phyloP scores from a whole-genome alignment of 2,888 invertebrate genomes.

The Synanthedon formicaeformis region DNA sequence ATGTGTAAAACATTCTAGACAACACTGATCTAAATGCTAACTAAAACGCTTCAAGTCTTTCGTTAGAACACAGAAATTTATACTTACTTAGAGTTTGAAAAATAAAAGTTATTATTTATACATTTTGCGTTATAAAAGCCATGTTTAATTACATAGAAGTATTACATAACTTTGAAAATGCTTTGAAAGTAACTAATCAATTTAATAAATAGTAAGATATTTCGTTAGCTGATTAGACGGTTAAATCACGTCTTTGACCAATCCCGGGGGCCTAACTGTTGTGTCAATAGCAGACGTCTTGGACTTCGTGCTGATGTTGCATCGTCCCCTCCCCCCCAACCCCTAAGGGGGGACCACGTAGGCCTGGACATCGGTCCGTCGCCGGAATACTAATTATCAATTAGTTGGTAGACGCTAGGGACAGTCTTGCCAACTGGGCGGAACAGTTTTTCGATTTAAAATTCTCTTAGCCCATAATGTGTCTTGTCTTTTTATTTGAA shows the following conservation, averaged over 20 bases:
- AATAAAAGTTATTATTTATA: background rate
- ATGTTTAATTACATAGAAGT: no score
- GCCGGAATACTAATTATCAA: constrained; percentile 61
- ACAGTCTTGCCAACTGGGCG: constrained; percentile 16
- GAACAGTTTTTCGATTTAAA: background rate
- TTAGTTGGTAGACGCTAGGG: constrained; percentile 22
- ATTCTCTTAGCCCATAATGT: background rate
- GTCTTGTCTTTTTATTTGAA: no score
- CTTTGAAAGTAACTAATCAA: background rate
- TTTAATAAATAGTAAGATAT: background rate
- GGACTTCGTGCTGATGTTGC: constrained; percentile 33
- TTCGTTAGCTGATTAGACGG: background rate
- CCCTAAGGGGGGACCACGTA: constrained; percentile 34
- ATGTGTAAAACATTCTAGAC: no score
- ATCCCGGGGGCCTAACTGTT: constrained; percentile 26
- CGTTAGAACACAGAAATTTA: no score
- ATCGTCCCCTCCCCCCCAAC: constrained; percentile 15
- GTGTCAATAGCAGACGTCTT: constrained; percentile 44
- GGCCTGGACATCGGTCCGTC: constrained; percentile 37
- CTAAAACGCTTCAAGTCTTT: no score
- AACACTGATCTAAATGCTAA: no score
- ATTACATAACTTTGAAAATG: no score
- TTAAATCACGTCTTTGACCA: constrained; percentile 27
- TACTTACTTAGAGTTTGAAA: no score
- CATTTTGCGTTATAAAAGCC: background rate